Evolutionary conservation across 37 sponge, comb jelly and placozoan genomes (phyloP).

Genomic region (Ephydatia muelleri): DNA sequence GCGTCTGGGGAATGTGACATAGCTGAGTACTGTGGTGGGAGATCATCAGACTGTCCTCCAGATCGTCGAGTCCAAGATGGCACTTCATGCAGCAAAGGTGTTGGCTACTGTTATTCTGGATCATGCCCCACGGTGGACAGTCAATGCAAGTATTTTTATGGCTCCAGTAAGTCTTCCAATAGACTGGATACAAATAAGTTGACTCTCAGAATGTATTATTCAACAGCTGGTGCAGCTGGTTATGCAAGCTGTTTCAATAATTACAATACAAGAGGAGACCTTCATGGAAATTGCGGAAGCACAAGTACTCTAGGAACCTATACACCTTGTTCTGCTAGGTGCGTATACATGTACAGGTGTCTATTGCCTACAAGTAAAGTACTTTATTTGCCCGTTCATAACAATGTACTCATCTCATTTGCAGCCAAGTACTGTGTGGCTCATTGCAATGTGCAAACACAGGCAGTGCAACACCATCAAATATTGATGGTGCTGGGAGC

Average conservation of each 20-base stretch:
- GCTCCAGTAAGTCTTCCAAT: not conserved
- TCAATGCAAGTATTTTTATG: conserved; percentile 32
- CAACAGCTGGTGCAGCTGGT: conserved; percentile 10
- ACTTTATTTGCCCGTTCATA: too few species aligned
- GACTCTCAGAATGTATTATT: too few species aligned
- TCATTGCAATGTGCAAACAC: too few species aligned
- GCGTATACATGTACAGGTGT: too few species aligned
- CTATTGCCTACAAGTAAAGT: too few species aligned
- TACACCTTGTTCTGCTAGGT: conserved; percentile 12
- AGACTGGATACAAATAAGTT: not conserved
- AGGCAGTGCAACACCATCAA: too few species aligned
- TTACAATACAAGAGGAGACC: conserved; percentile 30
- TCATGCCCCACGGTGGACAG: conserved; percentile 22
- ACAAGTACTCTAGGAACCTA: not conserved
- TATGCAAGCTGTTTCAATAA: conserved; percentile 11
- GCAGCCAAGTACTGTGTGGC: too few species aligned
- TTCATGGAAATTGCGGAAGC: conserved; percentile 55
- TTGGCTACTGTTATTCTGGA: conserved; percentile 47
- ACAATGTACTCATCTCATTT: too few species aligned
- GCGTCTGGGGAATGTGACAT: conserved; percentile 47
- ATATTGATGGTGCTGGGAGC: too few species aligned
- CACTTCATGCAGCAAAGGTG: conserved; percentile 21
- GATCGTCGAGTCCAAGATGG: conserved; percentile 33
- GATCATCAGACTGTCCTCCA: conserved; percentile 44
- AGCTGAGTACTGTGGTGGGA: conserved; percentile 55